Conservation (phyloP, 2,888 invertebrate species). For the Vesta saturnalis region DNA sequence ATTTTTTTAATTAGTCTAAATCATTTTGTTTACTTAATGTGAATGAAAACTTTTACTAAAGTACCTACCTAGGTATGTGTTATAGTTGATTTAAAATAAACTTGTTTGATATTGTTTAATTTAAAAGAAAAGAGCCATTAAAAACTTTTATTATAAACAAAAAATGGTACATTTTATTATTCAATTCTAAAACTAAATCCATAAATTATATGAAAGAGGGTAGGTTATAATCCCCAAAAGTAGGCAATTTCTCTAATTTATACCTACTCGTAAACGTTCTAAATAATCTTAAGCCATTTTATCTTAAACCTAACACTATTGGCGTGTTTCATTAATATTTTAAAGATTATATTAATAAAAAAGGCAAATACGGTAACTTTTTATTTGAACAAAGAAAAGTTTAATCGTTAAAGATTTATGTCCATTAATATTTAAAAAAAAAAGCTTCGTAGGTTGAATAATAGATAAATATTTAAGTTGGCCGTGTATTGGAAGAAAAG, state of each 20-base stretch:
- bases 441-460: too few relatives aligned
- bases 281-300: slow-evolving; percentile 1
- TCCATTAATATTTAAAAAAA: too few relatives aligned
- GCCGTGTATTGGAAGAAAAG: slow-evolving; percentile 12
- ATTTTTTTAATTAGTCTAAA: too few relatives aligned
- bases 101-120: too few relatives aligned
- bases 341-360: not conserved
- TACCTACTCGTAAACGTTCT: not conserved
- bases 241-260: slow-evolving; percentile 1
- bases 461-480: too few relatives aligned
- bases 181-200: slow-evolving; percentile 1
- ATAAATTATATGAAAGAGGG: not conserved
- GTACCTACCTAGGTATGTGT: too few relatives aligned
- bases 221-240: not conserved
- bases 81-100: too few relatives aligned
- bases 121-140: too few relatives aligned
- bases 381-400: too few relatives aligned
- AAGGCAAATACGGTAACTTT: not conserved
- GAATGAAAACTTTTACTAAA: too few relatives aligned
- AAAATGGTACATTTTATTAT: not conserved
- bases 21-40: too few relatives aligned
- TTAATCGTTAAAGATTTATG: too few relatives aligned
- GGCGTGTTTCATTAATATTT: not conserved
- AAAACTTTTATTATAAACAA: not conserved
- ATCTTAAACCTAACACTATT: not conserved